Evolutionary conservation across 2,888 invertebrate genomes (phyloP).

Genomic region (Cheiracanthium punctorium): DNA sequence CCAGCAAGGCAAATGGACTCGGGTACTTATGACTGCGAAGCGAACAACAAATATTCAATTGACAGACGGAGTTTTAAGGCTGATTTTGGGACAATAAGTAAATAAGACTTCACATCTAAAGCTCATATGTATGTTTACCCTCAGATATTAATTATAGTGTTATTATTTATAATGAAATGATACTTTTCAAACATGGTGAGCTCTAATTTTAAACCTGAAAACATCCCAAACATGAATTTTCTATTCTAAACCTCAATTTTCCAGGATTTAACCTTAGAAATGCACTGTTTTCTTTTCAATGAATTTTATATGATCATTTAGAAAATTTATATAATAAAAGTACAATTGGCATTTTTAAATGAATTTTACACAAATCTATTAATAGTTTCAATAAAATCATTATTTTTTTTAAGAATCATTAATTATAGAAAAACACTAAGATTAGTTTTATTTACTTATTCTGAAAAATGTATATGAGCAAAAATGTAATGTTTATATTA

Average conservation of each 20-base stretch:
- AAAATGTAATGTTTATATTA: too few species aligned
- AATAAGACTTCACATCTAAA: slow-evolving; percentile 20
- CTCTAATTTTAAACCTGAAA: neutral
- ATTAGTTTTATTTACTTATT: too few species aligned
- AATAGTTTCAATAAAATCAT: too few species aligned
- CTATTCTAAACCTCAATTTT: neutral
- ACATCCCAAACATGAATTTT: neutral
- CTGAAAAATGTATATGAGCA: too few species aligned
- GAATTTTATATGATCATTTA: neutral
- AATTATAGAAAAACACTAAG: too few species aligned
- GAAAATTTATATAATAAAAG: too few species aligned
- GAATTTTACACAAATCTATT: too few species aligned
- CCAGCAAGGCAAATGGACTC: slow-evolving; percentile 97
- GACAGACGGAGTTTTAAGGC: slow-evolving; percentile 94
- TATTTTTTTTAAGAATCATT: too few species aligned
- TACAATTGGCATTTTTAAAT: too few species aligned
- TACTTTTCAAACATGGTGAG: neutral
- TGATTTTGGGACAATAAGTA: slow-evolving; percentile 80
- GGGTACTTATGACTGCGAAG: slow-evolving; percentile 94
- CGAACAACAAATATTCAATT: slow-evolving; percentile 94
- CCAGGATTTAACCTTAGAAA: neutral
- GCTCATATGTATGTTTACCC: neutral
- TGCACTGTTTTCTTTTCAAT: neutral
- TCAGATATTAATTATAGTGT: neutral
- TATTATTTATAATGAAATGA: neutral